phyloP scores from a whole-genome alignment of 2,113 vertebrate species.

The Myotis brandtii region DNA sequence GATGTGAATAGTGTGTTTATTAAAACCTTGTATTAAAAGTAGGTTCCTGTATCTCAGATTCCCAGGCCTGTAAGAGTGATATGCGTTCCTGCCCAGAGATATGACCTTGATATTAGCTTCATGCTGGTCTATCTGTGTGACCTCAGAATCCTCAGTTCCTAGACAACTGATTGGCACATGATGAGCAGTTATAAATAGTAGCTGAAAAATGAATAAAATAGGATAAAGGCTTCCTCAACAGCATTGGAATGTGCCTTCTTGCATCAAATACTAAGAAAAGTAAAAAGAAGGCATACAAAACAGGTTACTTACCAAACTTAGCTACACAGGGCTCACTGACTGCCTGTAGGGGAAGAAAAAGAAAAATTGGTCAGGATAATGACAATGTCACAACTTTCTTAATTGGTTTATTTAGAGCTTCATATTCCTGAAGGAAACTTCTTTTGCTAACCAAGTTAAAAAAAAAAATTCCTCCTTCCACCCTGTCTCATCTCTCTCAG shows the following conservation, averaged over 20 bases:
- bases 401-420: not conserved
- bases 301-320: conserved; percentile 74
- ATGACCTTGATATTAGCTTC: not conserved
- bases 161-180: not conserved
- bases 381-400: not conserved
- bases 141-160: not conserved
- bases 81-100: not conserved
- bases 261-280: conserved; percentile 9
- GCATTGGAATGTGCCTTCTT: not conserved
- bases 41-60: not conserved
- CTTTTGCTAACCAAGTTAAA: not conserved
- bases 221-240: not conserved
- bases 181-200: not conserved
- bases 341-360: conserved; percentile 37
- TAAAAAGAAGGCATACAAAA: not conserved
- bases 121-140: not conserved
- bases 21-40: not conserved
- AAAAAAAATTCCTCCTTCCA: not conserved
- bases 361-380: conserved; percentile 6
- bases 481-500: not conserved
- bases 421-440: not conserved
- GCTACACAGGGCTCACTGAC: conserved; percentile 46
- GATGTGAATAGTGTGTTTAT: not conserved
- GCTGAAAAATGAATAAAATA: not conserved
- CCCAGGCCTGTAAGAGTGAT: not conserved